These are phyloP conservation scores for Sipha flava DNA, from an alignment of 1,140 invertebrate genomes.

Conservation along the genomic window DNA sequence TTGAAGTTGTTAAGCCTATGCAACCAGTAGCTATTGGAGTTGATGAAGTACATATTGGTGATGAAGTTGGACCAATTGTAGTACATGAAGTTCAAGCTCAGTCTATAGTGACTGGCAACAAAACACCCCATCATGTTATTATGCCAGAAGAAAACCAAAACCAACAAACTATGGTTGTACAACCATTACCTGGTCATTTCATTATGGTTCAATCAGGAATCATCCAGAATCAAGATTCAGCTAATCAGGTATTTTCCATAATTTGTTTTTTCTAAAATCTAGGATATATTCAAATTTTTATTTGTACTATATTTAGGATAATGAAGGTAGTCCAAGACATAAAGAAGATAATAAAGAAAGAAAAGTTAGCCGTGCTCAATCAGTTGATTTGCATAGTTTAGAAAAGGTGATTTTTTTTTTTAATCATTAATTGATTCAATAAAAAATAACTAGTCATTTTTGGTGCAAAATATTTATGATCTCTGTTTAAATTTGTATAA, in stretches of 20 bases:
- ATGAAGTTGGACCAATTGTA: conserved; percentile 22
- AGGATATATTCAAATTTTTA: not conserved
- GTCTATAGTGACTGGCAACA: not conserved
- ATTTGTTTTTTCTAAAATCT: not conserved
- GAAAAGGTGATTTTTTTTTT: conserved; percentile 3
- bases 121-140: not conserved
- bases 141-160: not conserved
- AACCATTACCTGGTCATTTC: conserved; percentile 15
- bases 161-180: conserved; percentile 21
- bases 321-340: not conserved
- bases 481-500: too few relatives aligned
- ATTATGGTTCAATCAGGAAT: conserved; percentile 22
- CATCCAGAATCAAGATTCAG: not conserved
- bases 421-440: too few relatives aligned
- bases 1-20: conserved; percentile 29
- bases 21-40: conserved; percentile 10
- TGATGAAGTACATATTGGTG: conserved; percentile 22
- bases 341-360: conserved; percentile 22
- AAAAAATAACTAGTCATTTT: too few relatives aligned
- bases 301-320: not conserved
- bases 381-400: conserved; percentile 25
- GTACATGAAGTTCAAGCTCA: conserved; percentile 20
- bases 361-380: conserved; percentile 22
- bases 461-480: too few relatives aligned
- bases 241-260: not conserved